Base-by-base conservation (phyloP, 2,113 vertebrate species). In the Prolemur simus region DNA sequence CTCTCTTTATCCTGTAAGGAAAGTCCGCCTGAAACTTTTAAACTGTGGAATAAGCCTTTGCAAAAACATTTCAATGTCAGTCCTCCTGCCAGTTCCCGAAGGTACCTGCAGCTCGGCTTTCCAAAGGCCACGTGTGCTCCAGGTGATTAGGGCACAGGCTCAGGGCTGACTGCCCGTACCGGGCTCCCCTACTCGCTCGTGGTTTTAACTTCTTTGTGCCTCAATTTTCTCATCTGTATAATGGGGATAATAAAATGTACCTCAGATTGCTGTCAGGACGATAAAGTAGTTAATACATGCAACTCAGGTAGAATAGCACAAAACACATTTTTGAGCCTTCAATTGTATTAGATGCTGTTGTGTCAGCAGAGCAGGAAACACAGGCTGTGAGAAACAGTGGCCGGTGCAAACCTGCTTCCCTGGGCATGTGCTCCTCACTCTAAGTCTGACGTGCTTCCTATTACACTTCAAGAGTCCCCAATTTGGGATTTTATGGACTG, bases 101-200 rank as follows among this genome's bases (percentile, higher is more conserved):
- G 76, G 58, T 6, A 9, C 6, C 63, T 5, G 77, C 32, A 21
- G 77, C 27, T 5, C 4, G 3, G 10, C 23, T 76, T 34, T 18
- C 42, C 8, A 23, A 60, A 60, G 12, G 45, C 47, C 86, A 8
- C 0, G 1, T 58, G 69, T 25, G 4, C n/a, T 78, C 54, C 20
- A 0, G 47, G 56, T 34, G 34, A 17, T 25, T 1, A 3, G 34
- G 49, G 49, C 52, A 4, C 27, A 13, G 69, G 56, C 18, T n/a
- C 32, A 11, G 29, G 58, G 47, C 9, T 45, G 1, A 7, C 18
- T 9, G 27, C 66, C n/a, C 8, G 34, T 13, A 71, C 1, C 0
- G 2, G 3, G 45, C 68, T 23, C 6, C 25, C 21, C 4, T 3
- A 0, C 20, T n/a, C 1, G 4, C 68, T 76, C 1, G 2, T 5